Base-by-base conservation (phyloP, 2,888 invertebrate genomes). In the Sphecodes monilicornis region DNA sequence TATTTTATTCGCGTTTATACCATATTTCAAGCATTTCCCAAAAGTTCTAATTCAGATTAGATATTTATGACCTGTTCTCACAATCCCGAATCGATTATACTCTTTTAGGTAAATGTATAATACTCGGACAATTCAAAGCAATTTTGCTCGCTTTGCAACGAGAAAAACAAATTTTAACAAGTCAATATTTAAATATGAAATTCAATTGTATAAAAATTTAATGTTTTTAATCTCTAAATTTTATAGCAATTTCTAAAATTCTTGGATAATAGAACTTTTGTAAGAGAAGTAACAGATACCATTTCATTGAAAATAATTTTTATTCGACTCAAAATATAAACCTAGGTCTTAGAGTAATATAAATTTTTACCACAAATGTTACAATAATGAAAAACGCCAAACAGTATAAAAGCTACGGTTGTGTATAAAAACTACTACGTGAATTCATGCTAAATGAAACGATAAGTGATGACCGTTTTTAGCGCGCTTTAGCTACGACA, bases 311-410 rank as follows among this genome's bases (percentile, higher is more conserved):
- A 94, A 93, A 93, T 93, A 93, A 94, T 91, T 93, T 94, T 93
- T 93, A 92, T 93, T 92, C 92, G 92, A 93, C 91, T 92, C 92
- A 93, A 94, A 92, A 91, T 93, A 93, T 93, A 93, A 94, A 92
- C 92, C 92, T 92, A 93, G 91, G 92, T 89, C 92, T 93, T 93
- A 93, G 90, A 92, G 91, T 92, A 93, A 93, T 93, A 85, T 90
- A 89, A 92, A 92, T 87, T 87, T 87, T 91, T 86, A 92, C 90
- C 90, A 91, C 91, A 92, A 91, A 90, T 92, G 91, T 92, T 91
- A 92, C 91, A 90, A 88, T 92, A 90, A 89, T 90, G 83, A 89
- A 90, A 92, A 89, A 89, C 90, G 90, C 90, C 88, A 86, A 90
- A 93, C 86, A 84, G 85, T 86, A 86, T 82, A 89, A 90, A 91